Evolutionary conservation across 53 echinoderm and acorn worm genomes (phyloP), one percentile per base, ranked within the genome.

Genomic region (Glandiceps talaboti): DNA sequence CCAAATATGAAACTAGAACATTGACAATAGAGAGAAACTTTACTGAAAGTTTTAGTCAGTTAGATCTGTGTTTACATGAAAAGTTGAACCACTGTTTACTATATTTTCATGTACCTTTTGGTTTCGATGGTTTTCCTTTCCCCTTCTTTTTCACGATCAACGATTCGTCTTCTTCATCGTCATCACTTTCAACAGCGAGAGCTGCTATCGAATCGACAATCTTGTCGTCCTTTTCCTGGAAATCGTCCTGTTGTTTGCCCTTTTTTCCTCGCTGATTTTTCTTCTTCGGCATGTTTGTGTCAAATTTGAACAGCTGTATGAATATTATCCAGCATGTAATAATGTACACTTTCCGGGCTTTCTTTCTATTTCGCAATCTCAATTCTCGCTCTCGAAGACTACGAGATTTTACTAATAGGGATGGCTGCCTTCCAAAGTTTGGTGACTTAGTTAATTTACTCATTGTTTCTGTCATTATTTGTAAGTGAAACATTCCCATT

Each of bases 251-350:
- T 27, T 80, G 33, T 80, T 33, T 33, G 31, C 32, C 33, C 28
- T 28, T 74, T 33, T 82, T 81, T 28, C 30, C 31, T 1, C 1
- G 33, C 28, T 76, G 80, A 12, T 76, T 73, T 25, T 82, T 82
- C 82, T 86, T 82, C 72, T 86, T 86, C 82, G 86, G 82, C 82
- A 86, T 81, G 28, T 77, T 86, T 6, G 20, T 45, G 20, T 45
- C 20, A n/a, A n/a, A n/a, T n/a, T n/a, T n/a, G n/a, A n/a, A n/a
- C n/a, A n/a, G n/a, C n/a, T n/a, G n/a, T n/a, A n/a, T n/a, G n/a
- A 20, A 45, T 45, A 6, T 45, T 45, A 20, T 45, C 64, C 6
- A 45, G 6, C 64, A 45, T 45, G 64, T 45, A 45, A 12, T 6
- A 20, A 45, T 45, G 6, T n/a, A n/a, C n/a, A n/a, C n/a, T n/a